phyloP scores from a whole-genome alignment of 2,113 vertebrate species.

The Sclerurus mexicanus region DNA sequence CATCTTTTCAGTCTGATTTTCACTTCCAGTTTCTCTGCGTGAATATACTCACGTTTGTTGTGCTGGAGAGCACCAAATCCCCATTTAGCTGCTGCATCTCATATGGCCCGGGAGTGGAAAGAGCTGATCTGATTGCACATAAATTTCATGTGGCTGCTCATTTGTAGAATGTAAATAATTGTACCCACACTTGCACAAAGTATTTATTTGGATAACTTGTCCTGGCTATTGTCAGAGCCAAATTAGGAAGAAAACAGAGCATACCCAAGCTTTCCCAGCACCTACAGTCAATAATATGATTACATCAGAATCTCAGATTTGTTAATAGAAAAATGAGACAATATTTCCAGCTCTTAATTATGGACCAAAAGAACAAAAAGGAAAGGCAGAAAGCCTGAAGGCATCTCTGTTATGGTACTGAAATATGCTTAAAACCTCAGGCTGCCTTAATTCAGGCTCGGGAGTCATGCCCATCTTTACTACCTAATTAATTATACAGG shows the following conservation, averaged over 20 bases:
- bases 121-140: background rate
- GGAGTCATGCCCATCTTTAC: slow-evolving; percentile 10
- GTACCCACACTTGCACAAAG: background rate
- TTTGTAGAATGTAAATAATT: background rate
- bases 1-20: background rate
- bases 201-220: background rate
- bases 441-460: background rate
- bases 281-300: background rate
- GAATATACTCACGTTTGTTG: background rate
- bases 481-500: slow-evolving; percentile 8
- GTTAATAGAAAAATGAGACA: background rate
- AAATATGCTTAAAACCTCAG: background rate
- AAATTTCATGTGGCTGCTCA: background rate
- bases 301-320: background rate
- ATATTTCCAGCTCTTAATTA: background rate
- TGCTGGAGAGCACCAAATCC: background rate
- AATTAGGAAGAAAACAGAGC: background rate
- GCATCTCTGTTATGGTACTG: background rate
- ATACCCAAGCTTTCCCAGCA: background rate
- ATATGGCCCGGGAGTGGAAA: fast-evolving
- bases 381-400: background rate
- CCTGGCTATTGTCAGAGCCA: background rate
- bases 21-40: background rate
- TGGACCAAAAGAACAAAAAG: too few relatives aligned
- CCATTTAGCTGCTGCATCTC: background rate